Conservation (phyloP, 2,888 invertebrate species). For the Ophonus ardosiacus region DNA sequence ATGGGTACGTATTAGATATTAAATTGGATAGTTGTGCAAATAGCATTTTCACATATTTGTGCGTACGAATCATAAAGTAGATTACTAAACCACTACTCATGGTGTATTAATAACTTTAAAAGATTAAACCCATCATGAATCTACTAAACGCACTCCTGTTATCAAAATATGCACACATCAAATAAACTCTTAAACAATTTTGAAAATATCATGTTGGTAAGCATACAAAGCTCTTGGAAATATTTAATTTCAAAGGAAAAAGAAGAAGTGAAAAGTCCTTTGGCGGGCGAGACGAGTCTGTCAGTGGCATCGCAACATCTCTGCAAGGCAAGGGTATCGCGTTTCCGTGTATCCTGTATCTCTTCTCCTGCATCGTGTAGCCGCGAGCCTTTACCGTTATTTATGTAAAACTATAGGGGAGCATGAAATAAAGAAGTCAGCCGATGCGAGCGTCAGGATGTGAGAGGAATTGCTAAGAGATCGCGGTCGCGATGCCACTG, state of each 20-base stretch:
- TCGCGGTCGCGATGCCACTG: background rate
- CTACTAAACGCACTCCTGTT: background rate
- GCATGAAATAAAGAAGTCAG: slow-evolving; percentile 45
- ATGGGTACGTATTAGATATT: too few relatives aligned
- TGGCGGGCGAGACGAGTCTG: slow-evolving; percentile 26
- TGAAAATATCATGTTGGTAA: slow-evolving; percentile 11
- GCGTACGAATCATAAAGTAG: too few relatives aligned
- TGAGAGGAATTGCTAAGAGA: background rate
- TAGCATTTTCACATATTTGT: too few relatives aligned
- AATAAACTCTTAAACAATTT: slow-evolving; percentile 35
- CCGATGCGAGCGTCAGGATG: slow-evolving; percentile 12
- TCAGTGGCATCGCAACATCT: slow-evolving; percentile 32
- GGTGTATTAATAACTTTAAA: background rate
- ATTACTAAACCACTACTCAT: background rate
- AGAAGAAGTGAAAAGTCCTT: slow-evolving; percentile 36
- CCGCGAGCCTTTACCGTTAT: slow-evolving; percentile 41
- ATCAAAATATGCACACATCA: slow-evolving; percentile 13
- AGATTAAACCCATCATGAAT: background rate
- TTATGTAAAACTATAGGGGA: slow-evolving; percentile 38
- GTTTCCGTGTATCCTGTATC: background rate
- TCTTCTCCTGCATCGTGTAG: background rate
- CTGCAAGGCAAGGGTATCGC: background rate
- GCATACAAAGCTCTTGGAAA: slow-evolving; percentile 20
- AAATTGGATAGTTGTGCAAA: too few relatives aligned
- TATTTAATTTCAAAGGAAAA: slow-evolving; percentile 50